Conservation (phyloP, 2,888 invertebrate genomes). For the Aethes cnicana region DNA sequence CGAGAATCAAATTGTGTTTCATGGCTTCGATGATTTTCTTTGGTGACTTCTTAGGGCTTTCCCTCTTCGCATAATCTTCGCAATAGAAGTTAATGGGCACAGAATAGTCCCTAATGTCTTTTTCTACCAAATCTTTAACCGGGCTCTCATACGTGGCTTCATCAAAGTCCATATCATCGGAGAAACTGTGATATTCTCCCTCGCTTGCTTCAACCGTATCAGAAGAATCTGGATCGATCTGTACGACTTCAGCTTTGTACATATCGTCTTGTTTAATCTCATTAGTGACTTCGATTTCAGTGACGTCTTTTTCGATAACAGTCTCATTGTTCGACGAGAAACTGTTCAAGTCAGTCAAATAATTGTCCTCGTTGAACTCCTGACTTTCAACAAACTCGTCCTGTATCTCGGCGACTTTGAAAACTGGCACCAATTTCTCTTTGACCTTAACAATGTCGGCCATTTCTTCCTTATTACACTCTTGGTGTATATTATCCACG, state of each 20-base stretch:
- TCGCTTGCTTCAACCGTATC: conserved; percentile 53
- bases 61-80: conserved; percentile 58
- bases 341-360: conserved; percentile 61
- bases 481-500: conserved; percentile 58
- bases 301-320: conserved; percentile 48
- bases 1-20: conserved; percentile 48
- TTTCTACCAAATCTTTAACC: conserved; percentile 68
- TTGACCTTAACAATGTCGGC: conserved; percentile 50
- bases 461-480: conserved; percentile 42
- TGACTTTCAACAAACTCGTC: conserved; percentile 70
- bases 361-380: conserved; percentile 73
- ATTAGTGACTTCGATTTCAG: conserved; percentile 27
- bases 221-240: conserved; percentile 38
- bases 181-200: conserved; percentile 76
- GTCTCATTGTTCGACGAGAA: conserved; percentile 61
- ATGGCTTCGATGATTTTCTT: conserved; percentile 45
- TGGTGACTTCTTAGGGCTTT: conserved; percentile 55
- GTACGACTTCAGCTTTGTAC: conserved; percentile 44
- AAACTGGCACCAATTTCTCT: conserved; percentile 51
- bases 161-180: conserved; percentile 63
- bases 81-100: conserved; percentile 72
- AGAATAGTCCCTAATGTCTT: conserved; percentile 76
- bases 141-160: conserved; percentile 73
- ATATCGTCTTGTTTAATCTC: conserved; percentile 24
- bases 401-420: conserved; percentile 45